Conservation (phyloP, 2,113 vertebrate species). For the Struthio camelus region DNA sequence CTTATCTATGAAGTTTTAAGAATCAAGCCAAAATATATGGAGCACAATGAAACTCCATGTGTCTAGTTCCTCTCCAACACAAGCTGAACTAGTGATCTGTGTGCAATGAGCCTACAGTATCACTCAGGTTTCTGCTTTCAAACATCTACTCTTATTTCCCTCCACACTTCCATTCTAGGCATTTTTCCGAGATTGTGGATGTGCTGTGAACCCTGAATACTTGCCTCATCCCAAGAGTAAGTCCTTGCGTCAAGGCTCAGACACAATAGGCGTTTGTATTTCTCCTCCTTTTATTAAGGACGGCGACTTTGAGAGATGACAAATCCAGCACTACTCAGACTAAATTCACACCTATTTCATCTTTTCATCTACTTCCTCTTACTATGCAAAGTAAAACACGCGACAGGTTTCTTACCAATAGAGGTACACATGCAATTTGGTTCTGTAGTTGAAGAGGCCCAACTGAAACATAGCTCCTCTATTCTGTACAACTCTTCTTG, state of each 20-base stretch:
- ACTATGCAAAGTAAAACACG: background rate
- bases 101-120: fast-evolving
- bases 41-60: background rate
- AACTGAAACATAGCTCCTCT: too few relatives aligned
- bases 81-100: background rate
- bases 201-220: background rate
- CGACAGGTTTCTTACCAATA: background rate
- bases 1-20: background rate
- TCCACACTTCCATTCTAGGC: background rate
- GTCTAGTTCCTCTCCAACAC: background rate
- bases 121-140: background rate
- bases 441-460: too few relatives aligned
- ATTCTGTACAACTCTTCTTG: too few relatives aligned
- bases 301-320: background rate
- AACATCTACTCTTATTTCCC: background rate
- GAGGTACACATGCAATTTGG: background rate
- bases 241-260: background rate
- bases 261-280: background rate
- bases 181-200: background rate
- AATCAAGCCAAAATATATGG: background rate
- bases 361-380: background rate
- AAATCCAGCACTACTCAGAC: too few relatives aligned
- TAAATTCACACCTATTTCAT: background rate
- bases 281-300: background rate
- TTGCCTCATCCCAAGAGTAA: background rate